Evolutionary conservation across 2,797 vertebrate species (phyloP), one percentile per base, ranked within the genome.

Genomic region (Botia almorhae): DNA sequence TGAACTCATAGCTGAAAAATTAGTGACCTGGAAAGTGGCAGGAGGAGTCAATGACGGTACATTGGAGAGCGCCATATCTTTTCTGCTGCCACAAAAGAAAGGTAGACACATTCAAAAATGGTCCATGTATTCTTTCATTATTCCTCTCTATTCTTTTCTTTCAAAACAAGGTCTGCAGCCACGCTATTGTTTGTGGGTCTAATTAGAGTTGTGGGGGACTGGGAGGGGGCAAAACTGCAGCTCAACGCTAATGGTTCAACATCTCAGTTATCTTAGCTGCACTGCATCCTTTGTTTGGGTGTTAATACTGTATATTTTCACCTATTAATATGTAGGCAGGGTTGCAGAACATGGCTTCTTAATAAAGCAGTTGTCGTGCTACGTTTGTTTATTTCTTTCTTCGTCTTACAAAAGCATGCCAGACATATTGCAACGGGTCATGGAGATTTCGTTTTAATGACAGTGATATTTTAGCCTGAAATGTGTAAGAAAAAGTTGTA

Each of bases 21-120:
- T 97, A 96, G 95, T 98, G 98, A 97, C 96, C 96, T 96, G 96
- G 96, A 98, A 98, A 97, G 95, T 93, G 94, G 93, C 94, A 95
- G 94, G 91, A 94, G 94, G 93, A 95, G 95, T 95, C 96, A 96
- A 96, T 96, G 94, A 94, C 91, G 93, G 93, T 91, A 91, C 90
- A 92, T 91, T 92, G 92, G 87, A 90, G 90, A 92, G 93, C 86
- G 85, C 89, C 89, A 93, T 94, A 93, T 94, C 86, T 93, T 94
- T 92, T 91, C 90, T 84, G 69, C 90, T 87, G 90, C 91, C 89
- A 91, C 92, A 92, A 90, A 93, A 92, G 85, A 90, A 82, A 83
- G 78, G 60, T 84, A 79, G 88, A 92, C 94, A 89, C 87, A 84
- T 67, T 74, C 17, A 78, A 73, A 79, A 88, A 85, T 60, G 73